phyloP scores from a whole-genome alignment of 2,797 vertebrate genomes.

The Pelodytes ibericus region DNA sequence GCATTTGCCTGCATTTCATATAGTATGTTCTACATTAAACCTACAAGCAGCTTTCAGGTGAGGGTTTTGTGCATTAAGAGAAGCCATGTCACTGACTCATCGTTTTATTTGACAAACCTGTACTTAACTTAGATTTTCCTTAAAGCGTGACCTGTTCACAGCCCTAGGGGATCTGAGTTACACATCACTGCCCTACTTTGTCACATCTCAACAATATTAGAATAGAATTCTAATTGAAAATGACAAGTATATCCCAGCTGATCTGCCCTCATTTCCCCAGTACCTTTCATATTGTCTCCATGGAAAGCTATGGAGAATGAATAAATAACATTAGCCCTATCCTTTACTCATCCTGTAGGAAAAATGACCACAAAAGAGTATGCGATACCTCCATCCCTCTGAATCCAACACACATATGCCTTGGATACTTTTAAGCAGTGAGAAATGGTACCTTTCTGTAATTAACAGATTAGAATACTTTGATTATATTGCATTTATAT shows the following conservation, averaged over 20 bases:
- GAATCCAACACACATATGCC: no score
- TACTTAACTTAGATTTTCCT: background rate
- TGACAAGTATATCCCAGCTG: background rate
- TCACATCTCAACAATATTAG: background rate
- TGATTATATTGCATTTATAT: no score
- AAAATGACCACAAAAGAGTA: background rate
- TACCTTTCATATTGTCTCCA: background rate
- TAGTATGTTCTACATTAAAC: no score
- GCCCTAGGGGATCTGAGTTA: background rate
- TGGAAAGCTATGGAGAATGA: background rate
- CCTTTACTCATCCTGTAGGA: background rate
- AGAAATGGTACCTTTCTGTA: no score
- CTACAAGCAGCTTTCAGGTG: background rate
- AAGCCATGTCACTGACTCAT: background rate
- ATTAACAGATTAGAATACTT: no score
- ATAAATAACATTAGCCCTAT: background rate
- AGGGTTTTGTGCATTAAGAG: background rate
- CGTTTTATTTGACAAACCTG: background rate
- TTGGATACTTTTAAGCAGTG: no score
- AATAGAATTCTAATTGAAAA: background rate
- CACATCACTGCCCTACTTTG: background rate
- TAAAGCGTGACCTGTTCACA: background rate
- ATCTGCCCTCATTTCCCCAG: background rate
- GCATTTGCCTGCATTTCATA: no score
- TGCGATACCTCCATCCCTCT: no score